Conservation (phyloP, 2,113 vertebrate genomes). For the Hylia prasina region DNA sequence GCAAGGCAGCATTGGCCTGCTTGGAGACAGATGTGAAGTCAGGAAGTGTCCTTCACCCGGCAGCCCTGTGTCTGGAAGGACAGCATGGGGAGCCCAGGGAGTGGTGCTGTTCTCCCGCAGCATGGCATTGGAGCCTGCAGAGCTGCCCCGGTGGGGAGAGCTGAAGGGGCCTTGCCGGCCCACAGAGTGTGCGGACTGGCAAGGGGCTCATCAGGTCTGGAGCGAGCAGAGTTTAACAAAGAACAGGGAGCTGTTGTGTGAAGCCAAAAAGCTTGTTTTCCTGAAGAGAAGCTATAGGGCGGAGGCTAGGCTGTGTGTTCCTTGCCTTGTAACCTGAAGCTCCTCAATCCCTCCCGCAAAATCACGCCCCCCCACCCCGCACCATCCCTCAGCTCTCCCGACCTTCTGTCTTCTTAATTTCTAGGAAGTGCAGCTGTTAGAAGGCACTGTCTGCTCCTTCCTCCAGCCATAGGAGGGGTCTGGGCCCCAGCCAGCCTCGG, state of each 20-base stretch:
- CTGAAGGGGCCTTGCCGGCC: fast-evolving
- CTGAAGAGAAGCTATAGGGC: background rate
- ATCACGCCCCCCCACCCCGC: background rate
- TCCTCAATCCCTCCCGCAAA: background rate
- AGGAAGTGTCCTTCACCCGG: background rate
- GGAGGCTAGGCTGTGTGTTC: background rate
- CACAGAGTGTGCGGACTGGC: fast-evolving
- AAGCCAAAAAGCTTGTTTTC: background rate
- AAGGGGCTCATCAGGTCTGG: background rate
- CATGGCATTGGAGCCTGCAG: fast-evolving
- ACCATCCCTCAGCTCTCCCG: background rate
- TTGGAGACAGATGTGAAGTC: background rate
- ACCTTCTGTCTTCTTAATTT: slow-evolving; percentile 55
- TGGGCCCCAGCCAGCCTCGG: background rate
- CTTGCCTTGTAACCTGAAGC: background rate
- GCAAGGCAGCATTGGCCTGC: background rate
- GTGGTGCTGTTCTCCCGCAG: fast-evolving
- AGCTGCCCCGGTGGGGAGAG: fast-evolving
- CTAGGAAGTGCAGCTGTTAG: slow-evolving; percentile 62
- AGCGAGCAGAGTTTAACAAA: background rate
- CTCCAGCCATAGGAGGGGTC: background rate
- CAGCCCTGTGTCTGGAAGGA: background rate
- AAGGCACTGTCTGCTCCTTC: slow-evolving; percentile 37
- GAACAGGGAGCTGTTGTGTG: background rate
- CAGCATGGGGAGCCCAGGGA: fast-evolving